Base-by-base conservation (phyloP, 1,140 invertebrate species). In the Hypothenemus hampei region DNA sequence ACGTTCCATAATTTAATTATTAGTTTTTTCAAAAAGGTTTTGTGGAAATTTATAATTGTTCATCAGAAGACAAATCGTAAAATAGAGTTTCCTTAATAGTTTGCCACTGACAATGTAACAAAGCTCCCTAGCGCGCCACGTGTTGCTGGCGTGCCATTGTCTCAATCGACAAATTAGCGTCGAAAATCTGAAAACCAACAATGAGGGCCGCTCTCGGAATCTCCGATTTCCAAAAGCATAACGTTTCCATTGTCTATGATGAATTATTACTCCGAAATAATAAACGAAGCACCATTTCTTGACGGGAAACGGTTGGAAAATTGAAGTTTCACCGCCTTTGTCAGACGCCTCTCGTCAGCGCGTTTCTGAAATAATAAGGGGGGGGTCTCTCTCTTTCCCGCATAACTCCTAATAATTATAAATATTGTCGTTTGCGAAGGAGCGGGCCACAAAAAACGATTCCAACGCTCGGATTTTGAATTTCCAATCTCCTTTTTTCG, bases 171-270 rank as follows among this genome's bases (percentile, higher is more conserved):
- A 47, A 47, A 47, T 47, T 47, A 47, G 44, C 24, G 44, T 11
- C 26, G 18, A 47, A 41, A 47, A 47, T 31, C 44, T 47, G 10
- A 35, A 47, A 47, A 47, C 44, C 44, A n/a, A 47, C 44, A 47
- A 47, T 47, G 16, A 47, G 23, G 19, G 18, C 41, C 11, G 23
- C 23, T 10, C 8, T 31, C 4, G 29, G 21, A 31, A 11, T 18
- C 18, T 45, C 24, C 21, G 29, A 47, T 47, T 47, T 20, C 19
- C 10, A 35, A 31, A 47, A 47, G 44, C 44, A 35, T 47, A 47
- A 47, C 44, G 44, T 33, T 47, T 47, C 26, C 44, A 47, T 47
- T 47, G 44, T 47, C 44, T 47, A 47, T 47, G 24, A 47, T 47
- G 26, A 47, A 47, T 47, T 47, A 47, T 47, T 47, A 22, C 44